Conservation (phyloP, 2,113 vertebrate species). For the Enhydra lutris region DNA sequence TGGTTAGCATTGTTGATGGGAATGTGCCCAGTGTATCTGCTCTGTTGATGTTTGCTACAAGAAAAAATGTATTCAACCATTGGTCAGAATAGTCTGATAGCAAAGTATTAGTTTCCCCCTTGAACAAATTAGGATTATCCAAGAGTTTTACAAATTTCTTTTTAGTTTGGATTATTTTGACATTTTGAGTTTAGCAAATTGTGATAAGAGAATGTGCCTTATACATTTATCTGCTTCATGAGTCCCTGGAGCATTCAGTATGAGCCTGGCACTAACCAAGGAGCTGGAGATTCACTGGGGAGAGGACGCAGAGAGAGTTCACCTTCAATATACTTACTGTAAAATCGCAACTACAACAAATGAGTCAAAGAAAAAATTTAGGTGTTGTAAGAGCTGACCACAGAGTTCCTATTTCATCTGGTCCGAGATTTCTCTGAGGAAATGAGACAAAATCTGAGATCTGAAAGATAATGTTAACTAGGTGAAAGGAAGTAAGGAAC, state of each 20-base stretch:
- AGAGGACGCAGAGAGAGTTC: background rate
- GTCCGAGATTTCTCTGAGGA: background rate
- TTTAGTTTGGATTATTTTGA: background rate
- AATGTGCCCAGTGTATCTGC: too few relatives aligned
- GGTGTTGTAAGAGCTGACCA: background rate
- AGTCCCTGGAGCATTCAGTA: background rate
- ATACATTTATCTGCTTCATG: background rate
- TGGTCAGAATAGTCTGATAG: background rate
- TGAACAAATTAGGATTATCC: background rate
- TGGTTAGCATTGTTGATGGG: too few relatives aligned
- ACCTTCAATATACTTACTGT: rapidly evolving
- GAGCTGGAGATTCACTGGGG: background rate
- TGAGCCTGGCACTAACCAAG: background rate
- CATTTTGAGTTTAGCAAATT: background rate
- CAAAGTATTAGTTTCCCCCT: background rate
- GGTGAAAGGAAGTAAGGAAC: background rate
- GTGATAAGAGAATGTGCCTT: background rate
- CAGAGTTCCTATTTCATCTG: background rate
- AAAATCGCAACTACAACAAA: background rate
- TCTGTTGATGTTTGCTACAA: background rate
- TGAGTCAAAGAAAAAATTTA: background rate
- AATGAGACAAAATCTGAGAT: background rate
- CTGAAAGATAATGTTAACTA: background rate
- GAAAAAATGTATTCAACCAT: background rate
- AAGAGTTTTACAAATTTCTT: background rate